Percentiles rank a stretch among this genome's conserved stretches.
Conservation (phyloP, 2,113 vertebrate genomes). For the Carassius auratus region DNA sequence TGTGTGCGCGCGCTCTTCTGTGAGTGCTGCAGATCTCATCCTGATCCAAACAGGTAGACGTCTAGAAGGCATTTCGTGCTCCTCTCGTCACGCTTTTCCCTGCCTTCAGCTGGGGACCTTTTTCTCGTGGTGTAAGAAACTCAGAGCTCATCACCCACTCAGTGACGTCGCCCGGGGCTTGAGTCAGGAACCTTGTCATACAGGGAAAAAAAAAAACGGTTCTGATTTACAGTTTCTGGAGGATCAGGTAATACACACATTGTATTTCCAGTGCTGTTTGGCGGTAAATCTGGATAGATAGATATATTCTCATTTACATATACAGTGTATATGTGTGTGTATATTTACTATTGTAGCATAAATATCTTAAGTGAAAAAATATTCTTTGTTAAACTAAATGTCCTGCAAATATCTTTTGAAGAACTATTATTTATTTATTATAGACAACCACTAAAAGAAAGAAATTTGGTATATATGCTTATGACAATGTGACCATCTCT, state of each 20-base stretch:
- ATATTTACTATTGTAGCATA: too few relatives aligned
- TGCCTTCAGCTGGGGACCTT: constrained; percentile 52
- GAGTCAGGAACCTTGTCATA: constrained; percentile 51
- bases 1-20: constrained; percentile 24
- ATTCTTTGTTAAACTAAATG: too few relatives aligned
- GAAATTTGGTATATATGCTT: background rate
- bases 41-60: constrained; percentile 48
- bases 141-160: constrained; percentile 68
- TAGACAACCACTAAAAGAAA: too few relatives aligned
- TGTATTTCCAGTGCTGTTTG: background rate
- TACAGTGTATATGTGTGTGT: too few relatives aligned
- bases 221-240: background rate
- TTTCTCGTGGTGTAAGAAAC: constrained; percentile 68
- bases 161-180: constrained; percentile 75
- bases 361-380: too few relatives aligned
- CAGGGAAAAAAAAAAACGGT: constrained; percentile 26
- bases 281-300: background rate
- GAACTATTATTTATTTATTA: too few relatives aligned
- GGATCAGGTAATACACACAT: constrained; percentile 4
- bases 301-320: too few relatives aligned
- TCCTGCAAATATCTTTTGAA: too few relatives aligned
- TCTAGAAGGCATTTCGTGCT: constrained; percentile 19
- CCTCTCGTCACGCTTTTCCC: constrained; percentile 31
- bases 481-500: background rate
- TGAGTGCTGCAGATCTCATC: constrained; percentile 2